phyloP scores from a whole-genome alignment of 37 sponge, comb jelly and placozoan species.

The Amphimedon queenslandica region DNA sequence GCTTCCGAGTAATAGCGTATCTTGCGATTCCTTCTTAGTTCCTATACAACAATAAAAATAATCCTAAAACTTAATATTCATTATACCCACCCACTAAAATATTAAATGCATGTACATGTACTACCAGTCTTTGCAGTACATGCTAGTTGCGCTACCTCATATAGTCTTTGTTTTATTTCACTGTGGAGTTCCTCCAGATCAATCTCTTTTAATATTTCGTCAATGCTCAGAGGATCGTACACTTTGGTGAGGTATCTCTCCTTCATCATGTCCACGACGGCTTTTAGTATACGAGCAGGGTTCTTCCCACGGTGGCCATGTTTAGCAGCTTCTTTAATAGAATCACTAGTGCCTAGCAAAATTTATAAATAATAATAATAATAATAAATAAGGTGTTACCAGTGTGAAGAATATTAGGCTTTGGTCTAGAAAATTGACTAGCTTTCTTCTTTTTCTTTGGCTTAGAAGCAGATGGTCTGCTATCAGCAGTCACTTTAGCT shows the following conservation, averaged over 20 bases:
- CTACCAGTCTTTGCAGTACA: too few relatives aligned
- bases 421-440: constrained; percentile 9
- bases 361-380: background rate
- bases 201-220: constrained; percentile 34
- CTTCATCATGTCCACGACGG: constrained; percentile 54
- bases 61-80: background rate
- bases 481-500: background rate
- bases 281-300: constrained; percentile 42
- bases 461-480: constrained; percentile 1
- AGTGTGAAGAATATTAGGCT: constrained; percentile 1
- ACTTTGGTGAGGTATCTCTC: constrained; percentile 27
- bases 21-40: constrained; percentile 47
- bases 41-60: constrained; percentile 12
- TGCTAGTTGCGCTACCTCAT: too few relatives aligned
- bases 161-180: constrained; percentile 35
- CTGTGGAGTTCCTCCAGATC: constrained; percentile 13
- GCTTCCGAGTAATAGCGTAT: constrained; percentile 27
- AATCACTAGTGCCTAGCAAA: background rate
- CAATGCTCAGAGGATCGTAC: constrained; percentile 33
- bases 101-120: too few relatives aligned
- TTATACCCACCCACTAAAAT: too few relatives aligned
- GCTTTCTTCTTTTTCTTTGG: constrained; percentile 41
- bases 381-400: background rate
- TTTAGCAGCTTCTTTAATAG: constrained; percentile 10
- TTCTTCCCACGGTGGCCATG: constrained; percentile 24